Evolutionary conservation across 2,113 vertebrate species (phyloP).

Genomic region (Irena cyanogastra): DNA sequence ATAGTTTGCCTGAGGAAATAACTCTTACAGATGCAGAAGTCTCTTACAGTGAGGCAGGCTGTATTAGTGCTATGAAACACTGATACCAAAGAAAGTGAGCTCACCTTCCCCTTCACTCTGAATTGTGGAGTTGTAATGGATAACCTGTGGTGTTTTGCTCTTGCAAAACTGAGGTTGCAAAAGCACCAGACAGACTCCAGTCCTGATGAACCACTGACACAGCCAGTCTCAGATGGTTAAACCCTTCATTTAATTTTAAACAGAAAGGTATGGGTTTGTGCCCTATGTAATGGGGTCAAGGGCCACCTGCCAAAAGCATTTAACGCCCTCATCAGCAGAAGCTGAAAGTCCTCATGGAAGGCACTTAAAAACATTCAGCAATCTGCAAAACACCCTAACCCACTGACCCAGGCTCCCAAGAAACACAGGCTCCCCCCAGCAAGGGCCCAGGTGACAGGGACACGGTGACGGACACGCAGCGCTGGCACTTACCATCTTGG

Average conservation of each 20-base stretch:
- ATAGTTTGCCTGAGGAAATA: background rate
- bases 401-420: background rate
- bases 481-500: slow-evolving; percentile 85
- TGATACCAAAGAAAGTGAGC: background rate
- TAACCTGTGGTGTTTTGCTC: background rate
- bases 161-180: background rate
- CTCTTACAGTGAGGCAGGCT: background rate
- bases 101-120: background rate
- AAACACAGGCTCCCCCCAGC: background rate
- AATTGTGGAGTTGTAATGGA: background rate
- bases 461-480: rapidly evolving
- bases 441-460: rapidly evolving
- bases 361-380: background rate
- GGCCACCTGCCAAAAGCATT: background rate
- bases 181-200: background rate
- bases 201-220: background rate
- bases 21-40: background rate
- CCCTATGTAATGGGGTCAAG: background rate
- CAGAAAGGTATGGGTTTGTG: background rate
- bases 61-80: background rate
- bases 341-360: background rate
- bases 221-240: background rate
- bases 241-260: background rate
- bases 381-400: background rate
- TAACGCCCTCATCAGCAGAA: background rate